Evolutionary conservation across 2,797 vertebrate species (phyloP).

Genomic region (Macroramphosus scolopax): DNA sequence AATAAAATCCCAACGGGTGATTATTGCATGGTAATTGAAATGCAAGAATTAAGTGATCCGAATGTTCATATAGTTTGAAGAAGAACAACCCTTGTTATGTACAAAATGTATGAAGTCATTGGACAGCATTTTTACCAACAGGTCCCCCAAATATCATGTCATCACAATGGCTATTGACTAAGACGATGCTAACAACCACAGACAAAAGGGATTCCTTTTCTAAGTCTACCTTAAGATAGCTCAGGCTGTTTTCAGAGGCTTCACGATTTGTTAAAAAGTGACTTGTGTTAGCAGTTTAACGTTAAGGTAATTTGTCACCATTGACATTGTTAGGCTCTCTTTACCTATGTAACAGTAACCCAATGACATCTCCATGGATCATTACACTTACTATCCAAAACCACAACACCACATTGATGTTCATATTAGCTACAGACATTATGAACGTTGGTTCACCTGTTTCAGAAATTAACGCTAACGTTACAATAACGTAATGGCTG

Average conservation of each 20-base stretch:
- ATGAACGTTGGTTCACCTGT: background rate
- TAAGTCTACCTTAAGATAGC: background rate
- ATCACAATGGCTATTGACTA: background rate
- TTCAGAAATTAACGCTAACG: too few species aligned
- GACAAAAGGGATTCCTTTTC: background rate
- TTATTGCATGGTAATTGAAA: conserved; percentile 21
- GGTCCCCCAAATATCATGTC: conserved; percentile 2
- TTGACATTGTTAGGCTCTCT: background rate
- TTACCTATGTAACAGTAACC: background rate
- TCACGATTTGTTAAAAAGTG: background rate
- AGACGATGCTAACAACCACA: conserved; percentile 1
- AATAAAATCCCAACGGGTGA: too few species aligned
- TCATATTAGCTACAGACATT: background rate
- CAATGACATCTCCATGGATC: background rate
- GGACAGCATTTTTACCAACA: background rate
- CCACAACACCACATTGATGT: background rate
- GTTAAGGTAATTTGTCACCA: background rate
- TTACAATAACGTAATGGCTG: too few species aligned
- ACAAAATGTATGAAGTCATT: background rate
- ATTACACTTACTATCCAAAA: too few species aligned
- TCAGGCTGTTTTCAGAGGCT: background rate
- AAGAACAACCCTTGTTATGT: background rate
- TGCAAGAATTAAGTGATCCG: too few species aligned
- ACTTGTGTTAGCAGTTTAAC: too few species aligned
- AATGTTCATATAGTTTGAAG: background rate